These are phyloP conservation scores for Nasonovia ribisnigri DNA, from an alignment of 2,888 invertebrate species.

Conservation along the genomic window DNA sequence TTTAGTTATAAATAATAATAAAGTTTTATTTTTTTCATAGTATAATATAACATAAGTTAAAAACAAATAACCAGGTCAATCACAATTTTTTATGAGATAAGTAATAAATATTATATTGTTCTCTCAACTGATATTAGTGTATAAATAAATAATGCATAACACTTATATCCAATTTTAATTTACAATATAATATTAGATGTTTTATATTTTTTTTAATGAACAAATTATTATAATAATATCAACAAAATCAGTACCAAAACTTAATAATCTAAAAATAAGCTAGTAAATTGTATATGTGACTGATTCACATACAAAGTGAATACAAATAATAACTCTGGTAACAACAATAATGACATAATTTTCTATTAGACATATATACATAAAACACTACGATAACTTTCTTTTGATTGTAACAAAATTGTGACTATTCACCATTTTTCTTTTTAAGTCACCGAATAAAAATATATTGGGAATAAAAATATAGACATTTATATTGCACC, in stretches of 20 bases:
- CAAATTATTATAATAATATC: slow-evolving; percentile 55
- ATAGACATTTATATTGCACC: slow-evolving; percentile 37
- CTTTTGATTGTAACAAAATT: slow-evolving; percentile 62
- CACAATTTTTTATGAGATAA: slow-evolving; percentile 51
- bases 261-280: slow-evolving; percentile 62
- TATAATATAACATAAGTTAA: slow-evolving; percentile 55
- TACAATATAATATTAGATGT: slow-evolving; percentile 51
- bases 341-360: slow-evolving; percentile 59
- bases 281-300: slow-evolving; percentile 54
- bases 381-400: slow-evolving; percentile 53
- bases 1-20: slow-evolving; percentile 51
- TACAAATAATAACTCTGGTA: slow-evolving; percentile 58
- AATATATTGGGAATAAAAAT: slow-evolving; percentile 56
- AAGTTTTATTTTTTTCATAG: slow-evolving; percentile 40
- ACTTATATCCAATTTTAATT: slow-evolving; percentile 47
- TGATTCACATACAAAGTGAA: slow-evolving; percentile 41
- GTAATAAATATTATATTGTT: slow-evolving; percentile 62
- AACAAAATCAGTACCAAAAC: slow-evolving; percentile 65
- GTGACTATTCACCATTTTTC: slow-evolving; percentile 44
- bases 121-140: slow-evolving; percentile 48
- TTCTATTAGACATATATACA: slow-evolving; percentile 59
- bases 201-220: slow-evolving; percentile 44
- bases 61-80: slow-evolving; percentile 58
- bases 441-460: slow-evolving; percentile 55
- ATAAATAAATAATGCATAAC: slow-evolving; percentile 54